Evolutionary conservation across 2,113 vertebrate genomes (phyloP), one percentile per base, ranked within the genome.

Genomic region (Paedocypris sp.): DNA sequence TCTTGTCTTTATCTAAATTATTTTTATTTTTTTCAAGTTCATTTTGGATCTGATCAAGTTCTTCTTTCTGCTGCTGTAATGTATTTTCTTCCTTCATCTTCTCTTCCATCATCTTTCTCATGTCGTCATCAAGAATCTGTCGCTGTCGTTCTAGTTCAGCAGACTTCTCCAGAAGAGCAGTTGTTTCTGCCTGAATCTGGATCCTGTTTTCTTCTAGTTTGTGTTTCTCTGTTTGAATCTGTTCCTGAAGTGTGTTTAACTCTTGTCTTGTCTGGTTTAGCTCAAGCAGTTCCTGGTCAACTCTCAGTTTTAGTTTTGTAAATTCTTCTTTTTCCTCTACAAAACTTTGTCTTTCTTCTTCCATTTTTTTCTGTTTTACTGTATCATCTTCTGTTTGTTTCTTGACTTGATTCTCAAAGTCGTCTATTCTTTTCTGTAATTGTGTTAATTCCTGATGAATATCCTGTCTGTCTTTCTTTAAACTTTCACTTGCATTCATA

Each of bases 101-200:
- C 16, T 33, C 1, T 2, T 39, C 5, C 1, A 50, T 9, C 8
- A 16, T 28, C n/a, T 32, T 23, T 66, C 26, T 41, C 3, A 48
- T 7, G 6, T 47, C 54, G 1, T 43, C 11, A 43, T 70, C n/a
- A n/a, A n/a, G n/a, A n/a, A n/a, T n/a, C n/a, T n/a, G n/a, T n/a
- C n/a, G n/a, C n/a, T n/a, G n/a, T n/a, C n/a, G n/a, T n/a, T n/a
- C n/a, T n/a, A n/a, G n/a, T n/a, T n/a, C n/a, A n/a, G n/a, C n/a
- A n/a, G n/a, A n/a, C n/a, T 32, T 64, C 20, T 22, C 54, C 23
- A 25, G 7, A 12, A 25, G 31, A n/a, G n/a, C n/a, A n/a, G n/a
- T n/a, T 63, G 38, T 46, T 19, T 43, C 36, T 51, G 51, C 47
- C 8, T 54, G 13, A n/a, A n/a, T n/a, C n/a, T n/a, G n/a, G n/a